Evolutionary conservation across 1,140 invertebrate species (phyloP).

Genomic region (Drosophila bipectinata): DNA sequence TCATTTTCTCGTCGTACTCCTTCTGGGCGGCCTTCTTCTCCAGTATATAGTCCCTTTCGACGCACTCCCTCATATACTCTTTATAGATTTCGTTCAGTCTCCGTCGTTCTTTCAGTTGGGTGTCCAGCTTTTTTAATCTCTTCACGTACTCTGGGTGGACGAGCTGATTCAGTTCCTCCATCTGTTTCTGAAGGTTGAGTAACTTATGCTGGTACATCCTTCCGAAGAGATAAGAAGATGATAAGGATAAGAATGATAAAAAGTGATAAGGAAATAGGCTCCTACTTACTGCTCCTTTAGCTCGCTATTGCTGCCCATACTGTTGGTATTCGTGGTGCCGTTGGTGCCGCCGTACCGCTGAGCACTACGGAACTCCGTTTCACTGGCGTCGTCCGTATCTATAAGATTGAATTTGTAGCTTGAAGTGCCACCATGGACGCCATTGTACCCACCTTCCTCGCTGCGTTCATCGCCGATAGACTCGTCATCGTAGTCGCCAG

Average conservation of each 20-base stretch:
- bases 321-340: conserved; percentile 72
- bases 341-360: conserved; percentile 89
- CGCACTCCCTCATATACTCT: conserved; percentile 93
- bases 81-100: conserved; percentile 92
- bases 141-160: conserved; percentile 94
- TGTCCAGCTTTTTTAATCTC: conserved; percentile 92
- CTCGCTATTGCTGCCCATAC: conserved; percentile 85
- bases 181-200: conserved; percentile 93
- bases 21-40: conserved; percentile 95
- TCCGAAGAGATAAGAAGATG: conserved; percentile 42
- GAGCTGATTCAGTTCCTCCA: conserved; percentile 94
- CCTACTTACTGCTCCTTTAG: conserved; percentile 94
- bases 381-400: conserved; percentile 96
- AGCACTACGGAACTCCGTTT: conserved; percentile 90
- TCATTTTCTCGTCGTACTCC: conserved; percentile 97
- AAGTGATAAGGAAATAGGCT: neutral
- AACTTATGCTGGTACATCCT: conserved; percentile 98
- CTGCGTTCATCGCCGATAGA: conserved; percentile 72
- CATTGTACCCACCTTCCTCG: conserved; percentile 62
- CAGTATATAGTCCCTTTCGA: conserved; percentile 93
- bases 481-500: conserved; percentile 69
- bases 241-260: neutral
- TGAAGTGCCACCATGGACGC: neutral
- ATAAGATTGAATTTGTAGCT: conserved; percentile 61
- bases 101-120: conserved; percentile 91